Evolutionary conservation across 2,888 invertebrate genomes (phyloP).

Genomic region (Theristus sp.): DNA sequence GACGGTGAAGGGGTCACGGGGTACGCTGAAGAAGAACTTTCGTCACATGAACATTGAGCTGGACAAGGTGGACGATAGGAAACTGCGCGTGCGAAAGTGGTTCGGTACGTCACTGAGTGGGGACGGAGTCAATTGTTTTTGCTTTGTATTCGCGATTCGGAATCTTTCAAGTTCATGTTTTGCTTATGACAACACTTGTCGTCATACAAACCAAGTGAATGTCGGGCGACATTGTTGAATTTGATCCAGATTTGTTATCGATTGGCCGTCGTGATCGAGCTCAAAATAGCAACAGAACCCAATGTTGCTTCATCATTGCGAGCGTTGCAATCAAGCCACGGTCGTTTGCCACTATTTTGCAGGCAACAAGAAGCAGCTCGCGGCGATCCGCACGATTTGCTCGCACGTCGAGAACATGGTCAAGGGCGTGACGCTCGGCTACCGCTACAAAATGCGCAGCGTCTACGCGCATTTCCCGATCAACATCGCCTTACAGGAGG

Average conservation of each 20-base stretch:
- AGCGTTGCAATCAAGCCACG: too few species aligned
- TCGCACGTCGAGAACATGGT: slow-evolving; percentile 99
- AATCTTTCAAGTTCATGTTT: too few species aligned
- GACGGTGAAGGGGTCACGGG: slow-evolving; percentile 82
- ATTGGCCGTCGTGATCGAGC: too few species aligned
- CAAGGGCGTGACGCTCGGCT: slow-evolving; percentile 56
- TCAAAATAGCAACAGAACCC: too few species aligned
- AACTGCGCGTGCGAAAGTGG: slow-evolving; percentile 29
- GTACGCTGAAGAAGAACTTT: slow-evolving; percentile 69
- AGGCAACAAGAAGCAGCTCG: slow-evolving; percentile 89
- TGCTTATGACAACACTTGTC: too few species aligned
- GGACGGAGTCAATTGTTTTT: too few species aligned
- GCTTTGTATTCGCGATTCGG: too few species aligned
- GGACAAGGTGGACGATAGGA: slow-evolving; percentile 25
- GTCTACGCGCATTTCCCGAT: slow-evolving; percentile 99
- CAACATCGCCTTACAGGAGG: slow-evolving; percentile 77
- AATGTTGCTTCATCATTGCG: too few species aligned
- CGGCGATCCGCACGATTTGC: slow-evolving; percentile 92
- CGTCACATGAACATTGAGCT: slow-evolving; percentile 90
- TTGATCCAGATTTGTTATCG: too few species aligned
- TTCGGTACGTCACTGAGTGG: slow-evolving; percentile 6
- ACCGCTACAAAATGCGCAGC: slow-evolving; percentile 91
- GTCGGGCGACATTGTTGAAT: too few species aligned
- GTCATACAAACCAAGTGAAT: too few species aligned
- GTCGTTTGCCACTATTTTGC: too few species aligned